Conservation (phyloP, 1,140 invertebrate genomes). For the Microplitis mediator region DNA sequence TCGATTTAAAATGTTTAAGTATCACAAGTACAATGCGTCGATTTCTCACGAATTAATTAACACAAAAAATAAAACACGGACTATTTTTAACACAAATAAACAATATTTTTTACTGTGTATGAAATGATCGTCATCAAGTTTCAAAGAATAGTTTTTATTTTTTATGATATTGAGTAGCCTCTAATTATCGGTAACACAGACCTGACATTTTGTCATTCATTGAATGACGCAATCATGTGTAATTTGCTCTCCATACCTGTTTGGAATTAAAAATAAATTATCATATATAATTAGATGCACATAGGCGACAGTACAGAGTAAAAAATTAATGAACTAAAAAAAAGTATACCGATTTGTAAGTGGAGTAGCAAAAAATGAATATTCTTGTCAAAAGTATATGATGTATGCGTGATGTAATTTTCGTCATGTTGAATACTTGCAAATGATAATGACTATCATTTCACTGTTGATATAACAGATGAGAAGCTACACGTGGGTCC, state of each 20-base stretch:
- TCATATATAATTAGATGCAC: no score
- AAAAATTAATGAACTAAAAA: background rate
- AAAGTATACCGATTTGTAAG: background rate
- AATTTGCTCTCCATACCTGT: background rate
- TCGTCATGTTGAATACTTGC: conserved; percentile 11
- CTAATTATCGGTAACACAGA: background rate
- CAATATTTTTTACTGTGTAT: no score
- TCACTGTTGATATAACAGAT: conserved; percentile 6
- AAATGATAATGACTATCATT: conserved; percentile 29
- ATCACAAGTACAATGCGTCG: no score
- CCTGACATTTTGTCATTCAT: background rate
- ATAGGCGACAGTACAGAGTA: background rate
- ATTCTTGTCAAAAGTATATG: background rate
- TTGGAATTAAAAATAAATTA: no score
- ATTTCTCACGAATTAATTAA: no score
- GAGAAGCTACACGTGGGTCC: background rate
- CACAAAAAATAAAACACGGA: no score
- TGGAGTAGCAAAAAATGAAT: background rate
- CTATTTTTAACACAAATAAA: no score
- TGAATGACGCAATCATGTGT: background rate
- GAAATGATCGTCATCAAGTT: no score
- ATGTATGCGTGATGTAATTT: background rate
- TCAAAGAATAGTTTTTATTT: no score
- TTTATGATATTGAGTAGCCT: background rate
- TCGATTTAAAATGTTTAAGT: no score